These are phyloP conservation scores for Parascotia fuliginaria DNA, from an alignment of 2,888 invertebrate genomes.

Conservation along the genomic window DNA sequence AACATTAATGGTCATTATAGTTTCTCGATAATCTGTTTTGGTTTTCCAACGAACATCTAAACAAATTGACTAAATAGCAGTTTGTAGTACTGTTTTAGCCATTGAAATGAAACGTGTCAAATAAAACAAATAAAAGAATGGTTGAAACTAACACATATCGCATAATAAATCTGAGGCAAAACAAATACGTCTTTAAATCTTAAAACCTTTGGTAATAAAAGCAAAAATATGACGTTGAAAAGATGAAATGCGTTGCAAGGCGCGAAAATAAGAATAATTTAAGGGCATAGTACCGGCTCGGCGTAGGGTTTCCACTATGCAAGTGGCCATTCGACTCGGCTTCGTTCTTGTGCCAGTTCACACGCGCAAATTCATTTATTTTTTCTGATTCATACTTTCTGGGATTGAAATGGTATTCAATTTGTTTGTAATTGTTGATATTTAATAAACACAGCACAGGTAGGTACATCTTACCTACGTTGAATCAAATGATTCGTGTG, in stretches of 20 bases:
- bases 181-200: conserved; percentile 54
- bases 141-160: conserved; percentile 40
- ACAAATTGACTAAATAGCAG: too few species aligned
- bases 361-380: conserved; percentile 38
- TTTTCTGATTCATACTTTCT: conserved; percentile 33
- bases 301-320: conserved; percentile 60
- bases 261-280: conserved; percentile 64
- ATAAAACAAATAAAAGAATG: conserved; percentile 29
- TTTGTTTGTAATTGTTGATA: conserved; percentile 15
- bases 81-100: conserved; percentile 6
- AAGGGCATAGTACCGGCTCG: conserved; percentile 48
- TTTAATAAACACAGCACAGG: conserved; percentile 6
- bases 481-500: too few species aligned
- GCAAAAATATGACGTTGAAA: conserved; percentile 52
- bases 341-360: conserved; percentile 44
- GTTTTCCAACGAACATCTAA: too few species aligned
- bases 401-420: conserved; percentile 17
- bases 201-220: conserved; percentile 59
- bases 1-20: too few species aligned
- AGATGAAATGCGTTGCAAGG: conserved; percentile 55
- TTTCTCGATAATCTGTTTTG: conserved; percentile 42
- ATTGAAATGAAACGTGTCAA: conserved; percentile 26
- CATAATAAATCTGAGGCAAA: conserved; percentile 46
- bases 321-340: conserved; percentile 59
- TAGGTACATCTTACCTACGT: neutral